A percentile compares a stretch with the other conserved stretches of the same genome.
phyloP scores from a whole-genome alignment of 2,797 vertebrate genomes.

The Mareca strepera region DNA sequence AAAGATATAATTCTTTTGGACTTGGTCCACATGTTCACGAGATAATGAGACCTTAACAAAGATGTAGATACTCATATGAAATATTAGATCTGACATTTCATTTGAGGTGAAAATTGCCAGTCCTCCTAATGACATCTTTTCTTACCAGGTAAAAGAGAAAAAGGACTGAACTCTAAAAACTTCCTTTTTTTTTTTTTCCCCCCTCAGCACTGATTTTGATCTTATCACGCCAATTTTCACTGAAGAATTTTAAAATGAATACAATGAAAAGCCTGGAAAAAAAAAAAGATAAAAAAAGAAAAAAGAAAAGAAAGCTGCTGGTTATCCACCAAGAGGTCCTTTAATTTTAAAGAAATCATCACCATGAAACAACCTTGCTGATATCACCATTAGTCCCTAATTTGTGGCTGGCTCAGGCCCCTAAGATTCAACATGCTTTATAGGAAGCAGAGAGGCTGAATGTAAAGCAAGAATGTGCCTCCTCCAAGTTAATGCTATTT shows the following conservation, averaged over 20 bases:
- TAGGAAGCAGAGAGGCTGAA: conserved; percentile 2
- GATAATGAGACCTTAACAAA: conserved; percentile 81
- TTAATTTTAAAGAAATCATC: conserved; percentile 10
- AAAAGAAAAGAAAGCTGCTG: neutral
- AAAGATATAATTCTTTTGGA: conserved; percentile 66
- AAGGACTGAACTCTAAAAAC: neutral
- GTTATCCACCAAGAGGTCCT: neutral
- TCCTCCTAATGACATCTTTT: conserved; percentile 70
- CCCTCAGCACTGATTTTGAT: neutral
- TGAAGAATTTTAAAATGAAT: neutral
- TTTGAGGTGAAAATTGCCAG: conserved; percentile 69
- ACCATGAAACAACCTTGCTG: neutral
- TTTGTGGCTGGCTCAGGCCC: neutral
- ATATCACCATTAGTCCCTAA: neutral
- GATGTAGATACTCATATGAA: conserved; percentile 77
- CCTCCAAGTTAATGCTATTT: conserved; percentile 6
- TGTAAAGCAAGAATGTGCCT: neutral
- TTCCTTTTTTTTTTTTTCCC: neutral
- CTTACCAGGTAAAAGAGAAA: conserved; percentile 48
- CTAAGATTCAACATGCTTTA: neutral
- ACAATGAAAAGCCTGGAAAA: neutral
- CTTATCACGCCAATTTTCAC: neutral
- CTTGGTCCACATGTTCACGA: conserved; percentile 69
- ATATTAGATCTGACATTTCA: conserved; percentile 83
- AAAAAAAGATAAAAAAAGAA: neutral